phyloP scores from a whole-genome alignment of 2,888 invertebrate genomes.

The Seira sanloemensis region DNA sequence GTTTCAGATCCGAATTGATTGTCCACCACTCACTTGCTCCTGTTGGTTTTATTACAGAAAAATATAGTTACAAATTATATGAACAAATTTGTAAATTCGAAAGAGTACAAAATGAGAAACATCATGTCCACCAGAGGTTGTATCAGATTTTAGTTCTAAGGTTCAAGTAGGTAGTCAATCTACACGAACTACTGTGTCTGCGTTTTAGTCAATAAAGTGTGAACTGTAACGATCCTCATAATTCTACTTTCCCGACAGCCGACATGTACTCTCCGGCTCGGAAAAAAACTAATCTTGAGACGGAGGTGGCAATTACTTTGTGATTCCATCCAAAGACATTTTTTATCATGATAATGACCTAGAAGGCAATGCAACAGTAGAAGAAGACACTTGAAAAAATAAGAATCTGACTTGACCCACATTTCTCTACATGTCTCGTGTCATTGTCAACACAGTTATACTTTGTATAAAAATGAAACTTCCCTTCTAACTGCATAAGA shows the following conservation, averaged over 20 bases:
- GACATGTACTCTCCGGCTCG: background rate
- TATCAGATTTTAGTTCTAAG: no score
- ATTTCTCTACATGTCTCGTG: slow-evolving; percentile 43
- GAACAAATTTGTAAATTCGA: background rate
- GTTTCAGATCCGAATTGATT: background rate
- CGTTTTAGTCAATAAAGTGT: background rate
- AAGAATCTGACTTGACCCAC: slow-evolving; percentile 32
- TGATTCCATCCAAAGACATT: background rate
- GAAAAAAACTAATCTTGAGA: background rate
- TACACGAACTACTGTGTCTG: background rate
- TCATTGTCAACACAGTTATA: slow-evolving; percentile 38
- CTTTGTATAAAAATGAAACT: background rate
- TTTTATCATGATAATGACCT: background rate
- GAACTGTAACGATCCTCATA: slow-evolving; percentile 11
- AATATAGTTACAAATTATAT: background rate
- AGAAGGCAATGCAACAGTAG: background rate
- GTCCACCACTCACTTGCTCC: background rate
- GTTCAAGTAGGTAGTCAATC: no score
- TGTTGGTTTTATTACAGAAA: background rate
- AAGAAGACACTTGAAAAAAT: no score
- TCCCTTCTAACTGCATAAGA: no score
- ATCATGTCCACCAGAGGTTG: no score
- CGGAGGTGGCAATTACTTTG: slow-evolving; percentile 6
- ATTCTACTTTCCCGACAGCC: slow-evolving; percentile 3
- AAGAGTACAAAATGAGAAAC: background rate